A percentile compares a stretch with the other conserved stretches of the same genome.
Conservation (phyloP, 1,140 invertebrate species). For the Solenopsis fugax region DNA sequence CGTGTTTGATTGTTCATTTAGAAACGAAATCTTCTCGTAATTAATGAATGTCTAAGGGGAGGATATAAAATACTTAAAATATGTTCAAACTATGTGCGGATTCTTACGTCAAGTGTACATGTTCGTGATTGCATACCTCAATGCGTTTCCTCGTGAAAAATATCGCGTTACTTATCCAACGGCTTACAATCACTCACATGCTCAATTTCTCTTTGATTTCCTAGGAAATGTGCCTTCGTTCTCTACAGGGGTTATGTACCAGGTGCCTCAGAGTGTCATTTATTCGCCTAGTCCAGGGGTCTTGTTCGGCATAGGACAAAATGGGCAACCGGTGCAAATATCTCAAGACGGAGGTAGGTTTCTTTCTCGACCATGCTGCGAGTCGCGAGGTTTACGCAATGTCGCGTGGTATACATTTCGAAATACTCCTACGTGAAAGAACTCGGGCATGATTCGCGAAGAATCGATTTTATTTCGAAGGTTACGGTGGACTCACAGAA, state of each 20-base stretch:
- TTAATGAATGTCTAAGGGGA: background rate
- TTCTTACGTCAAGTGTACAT: background rate
- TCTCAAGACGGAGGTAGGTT: conserved; percentile 83
- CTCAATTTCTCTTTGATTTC: conserved; percentile 65
- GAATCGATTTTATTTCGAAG: background rate
- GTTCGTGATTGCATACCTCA: background rate
- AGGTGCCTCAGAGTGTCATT: conserved; percentile 85
- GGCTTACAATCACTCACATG: conserved; percentile 11
- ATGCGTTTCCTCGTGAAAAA: conserved; percentile 17
- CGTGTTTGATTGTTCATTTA: background rate
- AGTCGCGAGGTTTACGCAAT: conserved; percentile 24
- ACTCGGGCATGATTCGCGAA: background rate
- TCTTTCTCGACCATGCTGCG: background rate
- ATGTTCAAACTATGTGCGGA: background rate
- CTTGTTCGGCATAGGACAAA: conserved; percentile 84
- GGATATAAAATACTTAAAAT: background rate
- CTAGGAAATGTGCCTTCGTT: conserved; percentile 76
- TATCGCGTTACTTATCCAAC: background rate
- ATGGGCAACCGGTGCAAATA: conserved; percentile 85
- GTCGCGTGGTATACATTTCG: conserved; percentile 16
- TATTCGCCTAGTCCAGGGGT: conserved; percentile 84
- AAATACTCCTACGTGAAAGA: conserved; percentile 20
- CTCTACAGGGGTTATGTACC: conserved; percentile 84
- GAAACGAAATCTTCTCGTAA: background rate
- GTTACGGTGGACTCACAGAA: background rate